Evolutionary conservation across 1,140 invertebrate species (phyloP).

Genomic region (Atopsyche davidsoni): DNA sequence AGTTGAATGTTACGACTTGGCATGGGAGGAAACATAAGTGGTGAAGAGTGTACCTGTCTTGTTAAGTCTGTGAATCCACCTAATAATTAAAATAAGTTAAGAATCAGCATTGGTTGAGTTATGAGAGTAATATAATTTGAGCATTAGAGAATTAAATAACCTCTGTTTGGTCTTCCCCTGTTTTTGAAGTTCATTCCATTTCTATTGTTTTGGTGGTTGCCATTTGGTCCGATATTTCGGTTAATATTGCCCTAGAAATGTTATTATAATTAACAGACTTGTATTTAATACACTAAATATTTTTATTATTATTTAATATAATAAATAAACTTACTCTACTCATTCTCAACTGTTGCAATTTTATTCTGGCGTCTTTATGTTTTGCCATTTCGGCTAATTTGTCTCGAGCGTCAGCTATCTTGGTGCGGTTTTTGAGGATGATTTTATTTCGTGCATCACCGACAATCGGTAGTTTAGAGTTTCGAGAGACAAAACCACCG

Average conservation of each 20-base stretch:
- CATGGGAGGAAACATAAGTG: slow-evolving; percentile 3
- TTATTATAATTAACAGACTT: background rate
- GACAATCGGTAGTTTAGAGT: slow-evolving; percentile 7
- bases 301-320: background rate
- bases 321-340: slow-evolving; percentile 34
- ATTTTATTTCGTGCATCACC: slow-evolving; percentile 62
- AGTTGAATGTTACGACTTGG: slow-evolving; percentile 9
- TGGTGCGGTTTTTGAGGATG: slow-evolving; percentile 59
- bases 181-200: slow-evolving; percentile 14
- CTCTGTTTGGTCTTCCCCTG: slow-evolving; percentile 21
- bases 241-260: slow-evolving; percentile 2
- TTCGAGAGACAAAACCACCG: slow-evolving; percentile 10
- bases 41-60: slow-evolving; percentile 27
- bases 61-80: slow-evolving; percentile 26
- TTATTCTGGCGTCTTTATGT: slow-evolving; percentile 59
- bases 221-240: slow-evolving; percentile 12
- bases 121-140: background rate
- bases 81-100: background rate
- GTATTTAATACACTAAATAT: background rate
- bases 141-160: slow-evolving; percentile 3
- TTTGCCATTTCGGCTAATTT: slow-evolving; percentile 60
- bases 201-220: slow-evolving; percentile 15
- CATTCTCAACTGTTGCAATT: slow-evolving; percentile 52
- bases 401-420: slow-evolving; percentile 61
- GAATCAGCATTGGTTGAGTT: background rate